Evolutionary conservation across 2,888 invertebrate species (phyloP), one percentile per base, ranked within the genome.

Genomic region (Eudasyphora cyanicolor): DNA sequence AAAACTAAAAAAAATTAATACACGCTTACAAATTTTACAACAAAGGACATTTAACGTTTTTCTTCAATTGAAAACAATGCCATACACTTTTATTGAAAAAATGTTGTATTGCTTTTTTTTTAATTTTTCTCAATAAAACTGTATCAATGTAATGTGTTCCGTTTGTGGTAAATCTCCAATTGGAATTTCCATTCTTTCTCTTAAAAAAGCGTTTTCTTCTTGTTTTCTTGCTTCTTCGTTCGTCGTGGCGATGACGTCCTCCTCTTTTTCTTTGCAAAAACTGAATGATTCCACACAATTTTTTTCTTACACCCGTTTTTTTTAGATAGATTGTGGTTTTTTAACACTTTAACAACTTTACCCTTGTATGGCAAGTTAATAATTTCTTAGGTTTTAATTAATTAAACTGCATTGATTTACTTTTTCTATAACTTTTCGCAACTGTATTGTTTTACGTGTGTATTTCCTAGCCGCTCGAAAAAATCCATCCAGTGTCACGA

Each of bases 401-500:
- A 60, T 73, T 64, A 14, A 54, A 27, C 45, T 45, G 32, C 60
- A 73, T 60, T 67, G 38, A 71, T 64, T 42, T 71, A 70, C 64
- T 69, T 80, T n/a, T 78, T 84, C 77, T 62, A 69, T 69, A 49
- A 76, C 60, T 51, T 73, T 60, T 12, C 64, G 75, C 71, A 62
- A 79, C 67, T 69, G 79, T 69, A 77, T 71, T 35, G 69, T 64
- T 57, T 70, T 60, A 75, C 77, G 71, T 75, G 64, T 67, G 71
- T 67, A 51, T 74, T 76, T 78, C 57, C 14, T 76, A 81, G 64
- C 81, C 81, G 84, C 78, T 81, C 78, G 78, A 84, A 75, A n/a
- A 84, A 80, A 84, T 81, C 81, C 76, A 84, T 83, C 83, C 76
- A 45, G 62, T 78, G 82, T 77, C 67, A 77, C 17, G 19, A 76